phyloP scores from a whole-genome alignment of 23 tunicate species.

The Oikopleura dioica region DNA sequence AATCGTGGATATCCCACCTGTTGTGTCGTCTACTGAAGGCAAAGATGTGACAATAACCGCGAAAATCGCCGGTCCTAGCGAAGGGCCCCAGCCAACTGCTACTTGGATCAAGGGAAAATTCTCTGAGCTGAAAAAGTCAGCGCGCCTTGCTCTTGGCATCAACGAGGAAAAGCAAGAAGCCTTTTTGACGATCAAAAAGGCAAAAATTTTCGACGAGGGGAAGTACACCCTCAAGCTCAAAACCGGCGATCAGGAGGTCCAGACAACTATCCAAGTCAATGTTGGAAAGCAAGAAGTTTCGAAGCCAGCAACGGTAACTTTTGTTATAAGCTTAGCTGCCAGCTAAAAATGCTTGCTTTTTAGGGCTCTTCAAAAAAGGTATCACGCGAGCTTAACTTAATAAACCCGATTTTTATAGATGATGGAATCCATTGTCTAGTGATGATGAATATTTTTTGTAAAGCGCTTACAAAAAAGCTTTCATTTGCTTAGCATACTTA shows the following conservation, averaged over 20 bases:
- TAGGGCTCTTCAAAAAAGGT: too few relatives aligned
- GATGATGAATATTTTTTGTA: too few relatives aligned
- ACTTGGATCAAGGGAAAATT: constrained; percentile 94
- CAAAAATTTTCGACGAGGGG: constrained; percentile 48
- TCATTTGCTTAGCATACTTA: too few relatives aligned
- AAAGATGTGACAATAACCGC: not conserved
- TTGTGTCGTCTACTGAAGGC: not conserved
- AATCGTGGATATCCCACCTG: not conserved
- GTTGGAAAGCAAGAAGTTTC: too few relatives aligned
- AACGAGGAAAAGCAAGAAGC: constrained; percentile 55
- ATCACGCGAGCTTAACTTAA: too few relatives aligned
- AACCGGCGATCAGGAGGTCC: constrained; percentile 40
- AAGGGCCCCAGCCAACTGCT: not conserved
- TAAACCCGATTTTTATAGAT: too few relatives aligned
- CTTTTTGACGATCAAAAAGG: constrained; percentile 44
- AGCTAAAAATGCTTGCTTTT: too few relatives aligned
- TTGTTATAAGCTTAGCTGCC: too few relatives aligned
- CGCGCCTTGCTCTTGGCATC: constrained; percentile 39
- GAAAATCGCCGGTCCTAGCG: not conserved
- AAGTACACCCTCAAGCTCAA: constrained; percentile 38
- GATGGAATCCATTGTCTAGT: too few relatives aligned
- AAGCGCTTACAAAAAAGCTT: too few relatives aligned
- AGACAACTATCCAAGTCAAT: constrained; percentile 27
- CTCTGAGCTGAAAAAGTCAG: constrained; percentile 64
- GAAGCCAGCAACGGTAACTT: too few relatives aligned